Evolutionary conservation across 2,113 vertebrate genomes (phyloP), one percentile per base, ranked within the genome.

Genomic region (Lathamus discolor): DNA sequence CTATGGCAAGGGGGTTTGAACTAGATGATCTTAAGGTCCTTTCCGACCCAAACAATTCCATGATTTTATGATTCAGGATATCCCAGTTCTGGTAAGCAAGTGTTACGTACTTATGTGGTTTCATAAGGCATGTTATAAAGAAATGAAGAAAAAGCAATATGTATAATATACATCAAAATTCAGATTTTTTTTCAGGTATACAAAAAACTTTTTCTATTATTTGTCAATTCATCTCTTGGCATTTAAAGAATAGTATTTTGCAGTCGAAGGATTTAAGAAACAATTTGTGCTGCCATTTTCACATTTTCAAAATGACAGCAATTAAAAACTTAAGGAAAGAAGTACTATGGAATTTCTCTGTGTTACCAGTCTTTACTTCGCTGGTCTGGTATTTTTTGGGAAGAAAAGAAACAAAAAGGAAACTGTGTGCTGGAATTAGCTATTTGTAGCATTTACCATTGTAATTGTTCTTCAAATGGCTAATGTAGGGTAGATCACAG

Each of bases 391-490:
- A 18, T 41, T 92, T 95, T 86, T 35, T 15, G 52, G 39, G 83
- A 88, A 66, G 66, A 49, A 57, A 78, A 88, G 90, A 51, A 83
- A 61, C 57, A 70, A 44, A 66, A 44, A 41, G 43, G 48, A 16
- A 59, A 5, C 8, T 7, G 7, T 43, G 54, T 80, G 64, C 67
- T 90, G 79, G 85, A 61, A 92, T 83, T 43, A 93, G 68, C 35
- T 72, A 3, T 93, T 88, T 92, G 88, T 88, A 52, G 76, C 90
- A 39, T 93, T 96, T 95, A 88, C 19, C 27, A 1, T 3, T 70
- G 86, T 86, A 90, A 95, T 92, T 90, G 94, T 88, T 88, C 69
- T 81, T 61, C 43, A 93, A 93, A 81, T 31, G 83, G 86, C 88
- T 92, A 11, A 64, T 78, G 79, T 77, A 70, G 92, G 76, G 54